These are phyloP conservation scores for Dendrophyllia cribrosa DNA, from an alignment of 64 coral and sea anemone species.

Conservation along the genomic window DNA sequence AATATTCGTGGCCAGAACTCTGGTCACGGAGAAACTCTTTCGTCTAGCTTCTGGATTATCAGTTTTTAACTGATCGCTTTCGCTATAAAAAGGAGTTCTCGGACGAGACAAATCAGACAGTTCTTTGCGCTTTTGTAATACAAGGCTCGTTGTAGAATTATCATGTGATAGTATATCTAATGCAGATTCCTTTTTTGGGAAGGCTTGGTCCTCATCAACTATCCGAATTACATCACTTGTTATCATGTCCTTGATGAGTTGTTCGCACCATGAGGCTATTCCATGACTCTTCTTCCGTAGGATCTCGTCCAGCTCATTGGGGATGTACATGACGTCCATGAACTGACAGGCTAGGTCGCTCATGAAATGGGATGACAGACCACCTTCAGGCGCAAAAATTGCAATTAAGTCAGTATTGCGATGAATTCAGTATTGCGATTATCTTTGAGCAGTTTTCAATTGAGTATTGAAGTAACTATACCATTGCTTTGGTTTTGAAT, in stretches of 20 bases:
- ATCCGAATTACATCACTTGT: slow-evolving; percentile 71
- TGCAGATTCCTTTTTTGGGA: slow-evolving; percentile 1
- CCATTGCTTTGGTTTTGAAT: too few relatives aligned
- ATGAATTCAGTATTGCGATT: too few relatives aligned
- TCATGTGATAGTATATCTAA: background rate
- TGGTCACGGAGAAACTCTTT: background rate
- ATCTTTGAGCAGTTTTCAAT: too few relatives aligned
- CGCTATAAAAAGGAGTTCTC: slow-evolving; percentile 2
- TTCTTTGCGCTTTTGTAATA: slow-evolving; percentile 1
- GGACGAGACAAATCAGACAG: background rate
- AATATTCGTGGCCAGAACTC: background rate
- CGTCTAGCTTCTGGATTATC: background rate
- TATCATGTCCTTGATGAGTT: slow-evolving; percentile 97
- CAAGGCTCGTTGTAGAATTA: background rate
- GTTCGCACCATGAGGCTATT: slow-evolving; percentile 95
- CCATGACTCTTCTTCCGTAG: slow-evolving; percentile 93
- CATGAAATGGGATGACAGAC: slow-evolving; percentile 78
- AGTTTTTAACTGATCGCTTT: background rate
- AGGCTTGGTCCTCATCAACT: slow-evolving; percentile 64
- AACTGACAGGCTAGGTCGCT: slow-evolving; percentile 95
- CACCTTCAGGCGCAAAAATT: slow-evolving; percentile 52
- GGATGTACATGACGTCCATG: slow-evolving; percentile 95
- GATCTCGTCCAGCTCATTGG: slow-evolving; percentile 81
- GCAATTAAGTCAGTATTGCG: too few relatives aligned
- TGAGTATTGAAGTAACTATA: too few relatives aligned